These are phyloP conservation scores for Gymnocypris eckloni DNA, from an alignment of 2,797 vertebrate genomes.

Conservation along the genomic window DNA sequence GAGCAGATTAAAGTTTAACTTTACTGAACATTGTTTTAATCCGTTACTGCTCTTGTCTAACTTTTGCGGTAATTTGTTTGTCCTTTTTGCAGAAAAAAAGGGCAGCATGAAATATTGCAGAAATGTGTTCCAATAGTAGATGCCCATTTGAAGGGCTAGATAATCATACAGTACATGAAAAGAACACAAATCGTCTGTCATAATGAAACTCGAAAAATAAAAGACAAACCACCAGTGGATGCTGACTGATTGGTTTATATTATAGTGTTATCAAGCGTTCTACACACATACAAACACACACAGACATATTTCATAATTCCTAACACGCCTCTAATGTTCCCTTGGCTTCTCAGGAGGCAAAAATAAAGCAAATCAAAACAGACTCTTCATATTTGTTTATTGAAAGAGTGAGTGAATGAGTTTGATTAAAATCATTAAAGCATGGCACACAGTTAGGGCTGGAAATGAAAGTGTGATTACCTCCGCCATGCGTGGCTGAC, in stretches of 20 bases:
- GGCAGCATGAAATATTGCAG: neutral
- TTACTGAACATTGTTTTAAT: neutral
- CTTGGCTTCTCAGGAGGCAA: slow-evolving; percentile 37
- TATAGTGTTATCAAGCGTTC: slow-evolving; percentile 42
- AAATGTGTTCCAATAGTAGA: neutral
- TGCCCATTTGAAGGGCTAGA: neutral
- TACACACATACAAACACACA: slow-evolving; percentile 35
- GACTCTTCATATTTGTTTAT: slow-evolving; percentile 66
- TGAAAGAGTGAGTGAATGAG: slow-evolving; percentile 65
- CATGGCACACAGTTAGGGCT: slow-evolving; percentile 66
- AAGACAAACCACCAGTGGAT: slow-evolving; percentile 42
- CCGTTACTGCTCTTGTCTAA: neutral
- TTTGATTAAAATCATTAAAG: slow-evolving; percentile 76
- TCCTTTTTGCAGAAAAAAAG: neutral
- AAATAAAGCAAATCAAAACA: slow-evolving; percentile 55
- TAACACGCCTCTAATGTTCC: slow-evolving; percentile 40
- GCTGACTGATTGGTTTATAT: slow-evolving; percentile 28
- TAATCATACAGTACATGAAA: slow-evolving; percentile 8
- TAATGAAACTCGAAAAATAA: slow-evolving; percentile 9
- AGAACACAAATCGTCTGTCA: slow-evolving; percentile 11
- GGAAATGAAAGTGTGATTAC: slow-evolving; percentile 74
- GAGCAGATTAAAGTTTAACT: neutral
- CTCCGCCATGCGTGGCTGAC: slow-evolving; percentile 67
- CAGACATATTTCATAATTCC: slow-evolving; percentile 52
- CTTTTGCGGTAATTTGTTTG: neutral